Evolutionary conservation across 1,140 invertebrate species (phyloP).

Genomic region (Cheumatopsyche charites): DNA sequence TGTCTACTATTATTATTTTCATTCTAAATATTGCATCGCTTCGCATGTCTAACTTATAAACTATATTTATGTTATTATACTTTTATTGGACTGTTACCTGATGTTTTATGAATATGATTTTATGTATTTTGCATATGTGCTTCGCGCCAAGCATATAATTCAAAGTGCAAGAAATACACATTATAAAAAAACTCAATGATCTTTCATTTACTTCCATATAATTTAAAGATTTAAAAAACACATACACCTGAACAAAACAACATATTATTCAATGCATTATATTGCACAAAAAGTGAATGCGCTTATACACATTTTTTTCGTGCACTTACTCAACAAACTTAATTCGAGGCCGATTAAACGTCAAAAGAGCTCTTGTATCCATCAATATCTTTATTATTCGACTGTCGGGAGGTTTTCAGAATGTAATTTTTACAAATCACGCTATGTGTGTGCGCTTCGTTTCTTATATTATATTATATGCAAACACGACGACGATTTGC

Average conservation of each 20-base stretch:
- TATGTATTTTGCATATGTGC: conserved; percentile 13
- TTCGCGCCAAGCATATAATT: conserved; percentile 11
- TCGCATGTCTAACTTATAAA: conserved; percentile 7
- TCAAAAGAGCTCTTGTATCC: too few species aligned
- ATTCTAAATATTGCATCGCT: not conserved
- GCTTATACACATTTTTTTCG: not conserved
- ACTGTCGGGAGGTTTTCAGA: too few species aligned
- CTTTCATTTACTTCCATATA: not conserved
- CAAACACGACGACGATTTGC: too few species aligned
- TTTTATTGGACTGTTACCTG: conserved; percentile 37
- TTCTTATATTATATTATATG: too few species aligned
- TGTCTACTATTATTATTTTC: conserved; percentile 4
- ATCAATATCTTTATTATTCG: too few species aligned
- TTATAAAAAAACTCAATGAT: not conserved
- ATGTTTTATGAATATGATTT: conserved; percentile 28
- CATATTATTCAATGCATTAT: too few species aligned
- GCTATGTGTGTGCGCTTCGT: not conserved
- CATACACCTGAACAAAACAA: too few species aligned
- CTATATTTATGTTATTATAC: conserved; percentile 29
- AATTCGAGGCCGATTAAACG: too few species aligned
- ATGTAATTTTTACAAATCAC: too few species aligned
- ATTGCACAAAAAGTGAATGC: too few species aligned
- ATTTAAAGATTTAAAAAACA: not conserved
- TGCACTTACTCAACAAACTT: not conserved
- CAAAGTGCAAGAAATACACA: conserved; percentile 14